phyloP scores from a whole-genome alignment of 2,113 vertebrate species.

The Colius striatus region DNA sequence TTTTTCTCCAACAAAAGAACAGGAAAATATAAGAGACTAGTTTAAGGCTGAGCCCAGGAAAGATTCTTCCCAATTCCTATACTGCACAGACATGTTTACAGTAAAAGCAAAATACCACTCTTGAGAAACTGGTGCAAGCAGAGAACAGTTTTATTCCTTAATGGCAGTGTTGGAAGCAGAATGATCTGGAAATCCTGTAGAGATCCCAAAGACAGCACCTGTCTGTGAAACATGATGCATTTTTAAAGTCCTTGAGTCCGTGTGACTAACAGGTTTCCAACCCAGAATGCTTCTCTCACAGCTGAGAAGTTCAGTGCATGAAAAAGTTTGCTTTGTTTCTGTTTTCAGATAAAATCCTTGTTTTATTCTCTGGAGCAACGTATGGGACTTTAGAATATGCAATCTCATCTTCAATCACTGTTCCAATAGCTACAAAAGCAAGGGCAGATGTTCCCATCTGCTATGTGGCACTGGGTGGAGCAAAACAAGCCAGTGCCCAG shows the following conservation, averaged over 20 bases:
- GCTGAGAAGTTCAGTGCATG: neutral
- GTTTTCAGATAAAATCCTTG: neutral
- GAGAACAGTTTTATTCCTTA: slow-evolving; percentile 7
- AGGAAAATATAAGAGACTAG: neutral
- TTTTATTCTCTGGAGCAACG: neutral
- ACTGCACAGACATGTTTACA: neutral
- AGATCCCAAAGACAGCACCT: slow-evolving; percentile 29
- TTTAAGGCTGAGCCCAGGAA: neutral
- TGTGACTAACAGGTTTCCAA: neutral
- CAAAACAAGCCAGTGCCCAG: neutral
- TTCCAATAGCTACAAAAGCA: neutral
- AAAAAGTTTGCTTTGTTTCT: neutral
- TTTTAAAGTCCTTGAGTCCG: neutral
- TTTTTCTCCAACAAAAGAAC: neutral
- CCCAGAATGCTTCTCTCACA: neutral
- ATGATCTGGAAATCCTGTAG: slow-evolving; percentile 35
- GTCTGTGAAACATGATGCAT: neutral
- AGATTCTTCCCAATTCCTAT: neutral
- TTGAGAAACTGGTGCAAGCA: neutral
- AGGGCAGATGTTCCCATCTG: slow-evolving; percentile 43
- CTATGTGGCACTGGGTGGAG: neutral
- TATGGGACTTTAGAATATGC: neutral
- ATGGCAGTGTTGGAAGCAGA: neutral
- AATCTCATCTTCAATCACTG: neutral
- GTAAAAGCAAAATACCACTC: neutral